Base-by-base conservation (phyloP, 2,113 vertebrate species). In the Phylloscopus trochilus region DNA sequence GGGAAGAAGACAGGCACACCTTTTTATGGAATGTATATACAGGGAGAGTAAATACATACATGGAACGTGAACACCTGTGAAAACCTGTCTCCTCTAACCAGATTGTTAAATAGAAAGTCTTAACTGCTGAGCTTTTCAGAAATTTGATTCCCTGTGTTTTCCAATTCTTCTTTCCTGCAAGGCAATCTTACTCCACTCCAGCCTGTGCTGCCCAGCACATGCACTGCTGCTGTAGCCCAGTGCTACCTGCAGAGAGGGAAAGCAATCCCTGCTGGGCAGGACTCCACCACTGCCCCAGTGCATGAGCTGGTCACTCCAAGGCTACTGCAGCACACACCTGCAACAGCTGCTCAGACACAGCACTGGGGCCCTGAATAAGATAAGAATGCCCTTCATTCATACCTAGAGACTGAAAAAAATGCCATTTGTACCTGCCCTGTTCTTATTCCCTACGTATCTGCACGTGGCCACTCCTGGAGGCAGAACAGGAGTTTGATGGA, bases 21-120 rank as follows among this genome's bases (percentile, higher is more conserved):
- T 90, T 80, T 83, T 67, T 17, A 67, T 15, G 82, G 85, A 88
- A 94, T 83, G 87, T 44, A 30, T 55, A 46, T n/a, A 11, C 15
- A 90, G 67, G 55, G 27, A 79, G 35, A 89, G 41, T 59, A 91
- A 86, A 91, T 56, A 80, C 4, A 76, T 8, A 90, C 8, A 15
- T 2, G 37, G 60, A 26, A 56, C 13, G 1, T 39, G 79, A 90
- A 76, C 43, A 73, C 63, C 72, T 83, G 44, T 89, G 92, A 89
- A 92, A 96, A 94, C 77, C 53, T 60, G 74, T 43, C 46, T 92
- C n/a, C 49, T 68, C 62, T 74, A 92, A 73, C 33, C 28, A 91
- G 58, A 58, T 8, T 21, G 16, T 81, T 66, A 92, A 92, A 62
- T 8, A 39, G 69, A 69, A 91, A 17, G 70, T 43, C 33, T 64